Conservation (phyloP, 2,797 vertebrate species). For the Megaceryle alcyon region DNA sequence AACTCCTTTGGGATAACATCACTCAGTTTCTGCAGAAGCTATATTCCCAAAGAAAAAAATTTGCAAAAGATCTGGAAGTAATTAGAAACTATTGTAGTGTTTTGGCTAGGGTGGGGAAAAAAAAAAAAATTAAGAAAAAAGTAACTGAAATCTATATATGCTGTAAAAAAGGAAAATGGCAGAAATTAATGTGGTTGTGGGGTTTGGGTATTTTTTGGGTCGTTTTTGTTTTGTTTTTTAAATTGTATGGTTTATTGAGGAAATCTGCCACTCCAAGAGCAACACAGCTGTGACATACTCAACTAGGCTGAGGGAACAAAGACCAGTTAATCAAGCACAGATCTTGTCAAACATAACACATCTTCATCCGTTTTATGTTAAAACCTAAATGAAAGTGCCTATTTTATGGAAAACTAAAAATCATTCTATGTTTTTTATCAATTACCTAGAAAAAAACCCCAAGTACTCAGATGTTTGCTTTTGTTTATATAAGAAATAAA, state of each 20-base stretch:
- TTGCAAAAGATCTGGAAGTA: conserved; percentile 85
- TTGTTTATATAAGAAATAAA: neutral
- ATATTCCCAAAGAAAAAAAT: conserved; percentile 32
- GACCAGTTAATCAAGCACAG: conserved; percentile 48
- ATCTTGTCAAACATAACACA: conserved; percentile 60
- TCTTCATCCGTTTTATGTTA: conserved; percentile 45
- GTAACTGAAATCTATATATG: conserved; percentile 83
- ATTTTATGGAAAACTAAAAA: neutral
- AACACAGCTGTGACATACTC: conserved; percentile 37
- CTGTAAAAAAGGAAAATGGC: conserved; percentile 74
- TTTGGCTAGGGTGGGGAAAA: conserved; percentile 15
- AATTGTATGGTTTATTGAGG: conserved; percentile 56
- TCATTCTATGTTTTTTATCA: neutral
- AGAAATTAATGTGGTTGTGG: conserved; percentile 50
- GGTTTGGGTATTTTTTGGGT: too few relatives aligned
- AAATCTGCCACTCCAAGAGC: conserved; percentile 52
- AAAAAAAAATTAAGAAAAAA: conserved; percentile 48
- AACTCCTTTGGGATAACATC: conserved; percentile 74
- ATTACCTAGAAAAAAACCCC: neutral
- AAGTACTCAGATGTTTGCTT: neutral
- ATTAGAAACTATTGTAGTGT: conserved; percentile 87
- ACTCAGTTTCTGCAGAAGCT: conserved; percentile 75
- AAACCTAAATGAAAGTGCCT: neutral
- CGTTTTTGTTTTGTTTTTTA: neutral
- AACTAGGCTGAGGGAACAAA: conserved; percentile 40